phyloP scores from a whole-genome alignment of 2,888 invertebrate species.

The Scrobipalpa atriplicella region DNA sequence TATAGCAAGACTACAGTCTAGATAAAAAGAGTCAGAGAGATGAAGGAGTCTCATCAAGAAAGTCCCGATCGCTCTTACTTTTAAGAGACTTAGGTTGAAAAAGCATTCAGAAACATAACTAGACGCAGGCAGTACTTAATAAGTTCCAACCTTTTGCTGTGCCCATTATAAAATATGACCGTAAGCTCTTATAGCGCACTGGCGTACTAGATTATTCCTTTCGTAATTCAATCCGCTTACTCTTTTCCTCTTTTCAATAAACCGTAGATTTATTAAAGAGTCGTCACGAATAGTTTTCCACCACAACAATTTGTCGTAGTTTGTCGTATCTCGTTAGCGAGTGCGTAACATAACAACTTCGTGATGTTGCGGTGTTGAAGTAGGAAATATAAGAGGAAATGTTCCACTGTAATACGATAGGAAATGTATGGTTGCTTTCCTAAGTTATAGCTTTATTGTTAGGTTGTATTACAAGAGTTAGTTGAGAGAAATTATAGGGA shows the following conservation, averaged over 20 bases:
- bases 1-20: too few relatives aligned
- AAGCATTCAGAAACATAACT: too few relatives aligned
- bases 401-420: neutral
- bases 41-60: too few relatives aligned
- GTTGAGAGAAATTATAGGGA: neutral
- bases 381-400: conserved; percentile 9
- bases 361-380: conserved; percentile 17
- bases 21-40: too few relatives aligned
- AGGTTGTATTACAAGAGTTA: neutral
- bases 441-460: conserved; percentile 19
- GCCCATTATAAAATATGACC: too few relatives aligned
- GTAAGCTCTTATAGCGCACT: too few relatives aligned
- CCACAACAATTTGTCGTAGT: neutral
- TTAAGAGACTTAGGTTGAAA: too few relatives aligned
- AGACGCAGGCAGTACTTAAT: too few relatives aligned
- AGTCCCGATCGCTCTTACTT: too few relatives aligned
- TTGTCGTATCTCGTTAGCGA: neutral
- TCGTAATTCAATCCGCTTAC: too few relatives aligned
- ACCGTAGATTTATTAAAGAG: neutral
- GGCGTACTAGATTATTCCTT: too few relatives aligned
- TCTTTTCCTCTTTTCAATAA: neutral
- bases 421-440: neutral
- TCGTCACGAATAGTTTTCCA: neutral
- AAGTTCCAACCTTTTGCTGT: too few relatives aligned
- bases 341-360: conserved; percentile 15